phyloP scores from a whole-genome alignment of 2,888 invertebrate genomes.

The Nymphalis polychloros region DNA sequence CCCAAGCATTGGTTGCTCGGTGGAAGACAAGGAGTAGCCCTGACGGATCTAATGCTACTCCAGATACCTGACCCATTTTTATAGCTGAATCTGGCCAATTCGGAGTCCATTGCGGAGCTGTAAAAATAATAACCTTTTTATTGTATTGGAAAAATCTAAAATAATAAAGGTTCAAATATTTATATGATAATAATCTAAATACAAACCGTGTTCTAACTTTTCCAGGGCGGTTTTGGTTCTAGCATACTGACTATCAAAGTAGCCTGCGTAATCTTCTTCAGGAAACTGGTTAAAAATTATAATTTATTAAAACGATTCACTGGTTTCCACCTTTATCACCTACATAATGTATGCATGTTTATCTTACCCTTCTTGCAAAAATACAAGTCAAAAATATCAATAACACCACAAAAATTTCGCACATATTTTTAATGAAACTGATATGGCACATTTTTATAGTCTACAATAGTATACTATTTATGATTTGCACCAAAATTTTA shows the following conservation, averaged over 20 bases:
- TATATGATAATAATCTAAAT: background rate
- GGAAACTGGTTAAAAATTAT: slow-evolving; percentile 50
- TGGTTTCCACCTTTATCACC: background rate
- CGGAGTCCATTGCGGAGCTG: slow-evolving; percentile 79
- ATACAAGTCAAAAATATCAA: slow-evolving; percentile 42
- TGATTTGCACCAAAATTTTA: background rate
- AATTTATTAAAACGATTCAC: background rate
- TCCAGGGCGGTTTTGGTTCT: slow-evolving; percentile 57
- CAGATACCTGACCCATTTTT: slow-evolving; percentile 88
- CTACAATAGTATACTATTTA: background rate
- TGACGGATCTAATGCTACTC: slow-evolving; percentile 87
- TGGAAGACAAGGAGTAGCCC: slow-evolving; percentile 92
- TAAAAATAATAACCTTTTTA: slow-evolving; percentile 28
- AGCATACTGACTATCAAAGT: slow-evolving; percentile 47
- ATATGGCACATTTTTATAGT: slow-evolving; percentile 18
- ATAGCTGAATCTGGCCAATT: slow-evolving; percentile 81
- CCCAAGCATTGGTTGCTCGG: slow-evolving; percentile 86
- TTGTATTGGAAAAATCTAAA: slow-evolving; percentile 2
- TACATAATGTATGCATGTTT: slow-evolving; percentile 7
- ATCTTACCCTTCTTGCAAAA: slow-evolving; percentile 55
- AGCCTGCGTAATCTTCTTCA: slow-evolving; percentile 57
- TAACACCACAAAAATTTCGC: slow-evolving; percentile 39
- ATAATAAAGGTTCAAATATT: background rate
- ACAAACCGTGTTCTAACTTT: slow-evolving; percentile 62
- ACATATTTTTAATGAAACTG: slow-evolving; percentile 24